These are phyloP conservation scores for Myoxocephalus aenaeus DNA, from an alignment of 2,797 vertebrate species.

Conservation along the genomic window DNA sequence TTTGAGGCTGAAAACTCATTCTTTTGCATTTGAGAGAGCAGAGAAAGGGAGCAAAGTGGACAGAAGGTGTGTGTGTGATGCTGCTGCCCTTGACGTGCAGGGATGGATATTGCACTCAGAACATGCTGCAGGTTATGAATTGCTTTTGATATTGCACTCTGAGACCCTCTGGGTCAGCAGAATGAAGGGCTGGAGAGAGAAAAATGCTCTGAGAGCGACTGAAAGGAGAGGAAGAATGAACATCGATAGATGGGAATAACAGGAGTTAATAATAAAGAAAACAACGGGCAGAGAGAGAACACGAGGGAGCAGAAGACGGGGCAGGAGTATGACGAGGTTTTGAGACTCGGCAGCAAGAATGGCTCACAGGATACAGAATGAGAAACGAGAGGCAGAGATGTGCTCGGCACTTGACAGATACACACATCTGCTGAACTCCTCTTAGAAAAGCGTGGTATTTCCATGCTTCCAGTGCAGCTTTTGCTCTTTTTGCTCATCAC, in stretches of 20 bases:
- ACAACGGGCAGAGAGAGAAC: slow-evolving; percentile 10
- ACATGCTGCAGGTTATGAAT: slow-evolving; percentile 70
- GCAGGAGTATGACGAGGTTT: slow-evolving; percentile 35
- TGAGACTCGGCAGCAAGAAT: slow-evolving; percentile 12
- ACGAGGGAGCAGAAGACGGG: slow-evolving; percentile 35
- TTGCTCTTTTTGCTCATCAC: not conserved
- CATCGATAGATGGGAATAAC: slow-evolving; percentile 40
- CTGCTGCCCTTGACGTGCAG: slow-evolving; percentile 18
- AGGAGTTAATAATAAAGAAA: slow-evolving; percentile 62
- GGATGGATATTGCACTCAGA: slow-evolving; percentile 60
- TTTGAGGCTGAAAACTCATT: slow-evolving; percentile 48
- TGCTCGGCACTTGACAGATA: slow-evolving; percentile 23
- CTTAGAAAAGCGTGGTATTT: not conserved
- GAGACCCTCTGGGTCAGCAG: slow-evolving; percentile 47
- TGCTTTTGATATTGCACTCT: slow-evolving; percentile 68
- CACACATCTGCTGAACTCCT: not conserved
- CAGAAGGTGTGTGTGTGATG: slow-evolving; percentile 29
- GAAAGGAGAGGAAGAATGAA: slow-evolving; percentile 31
- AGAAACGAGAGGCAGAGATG: not conserved
- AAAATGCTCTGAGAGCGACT: slow-evolving; percentile 32
- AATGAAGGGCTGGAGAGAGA: slow-evolving; percentile 21
- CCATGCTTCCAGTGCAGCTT: not conserved
- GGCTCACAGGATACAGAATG: slow-evolving; percentile 9
- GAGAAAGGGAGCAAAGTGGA: slow-evolving; percentile 24
- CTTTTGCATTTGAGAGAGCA: slow-evolving; percentile 39